Evolutionary conservation across 2,888 invertebrate genomes (phyloP).

Genomic region (Scaptomyza reducta): DNA sequence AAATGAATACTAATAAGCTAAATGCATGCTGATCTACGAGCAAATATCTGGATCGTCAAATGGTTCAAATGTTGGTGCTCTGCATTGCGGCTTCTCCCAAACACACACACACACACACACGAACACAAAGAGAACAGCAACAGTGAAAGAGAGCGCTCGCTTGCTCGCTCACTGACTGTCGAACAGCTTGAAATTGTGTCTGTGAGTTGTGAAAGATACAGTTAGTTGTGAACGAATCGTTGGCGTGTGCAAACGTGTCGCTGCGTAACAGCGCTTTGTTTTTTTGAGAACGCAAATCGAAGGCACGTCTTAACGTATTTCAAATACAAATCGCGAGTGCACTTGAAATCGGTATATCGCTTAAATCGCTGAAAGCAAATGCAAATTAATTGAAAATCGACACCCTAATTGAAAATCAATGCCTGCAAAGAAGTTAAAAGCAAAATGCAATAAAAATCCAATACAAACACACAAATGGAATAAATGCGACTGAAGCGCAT

Average conservation of each 20-base stretch:
- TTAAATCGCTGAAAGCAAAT: constrained; percentile 36
- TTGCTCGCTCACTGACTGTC: background rate
- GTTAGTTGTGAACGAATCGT: constrained; percentile 63
- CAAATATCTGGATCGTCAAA: constrained; percentile 17
- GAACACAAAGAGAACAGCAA: background rate
- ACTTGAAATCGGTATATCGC: constrained; percentile 29
- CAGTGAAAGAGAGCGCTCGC: background rate
- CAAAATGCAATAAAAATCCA: constrained; percentile 20
- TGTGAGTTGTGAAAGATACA: constrained; percentile 46
- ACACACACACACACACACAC: constrained; percentile 2
- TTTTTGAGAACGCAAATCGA: constrained; percentile 28
- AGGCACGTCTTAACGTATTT: constrained; percentile 48
- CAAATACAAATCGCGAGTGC: constrained; percentile 49
- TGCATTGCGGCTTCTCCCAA: background rate
- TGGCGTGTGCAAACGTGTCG: constrained; percentile 51
- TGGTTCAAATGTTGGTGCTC: constrained; percentile 12
- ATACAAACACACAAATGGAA: constrained; percentile 6
- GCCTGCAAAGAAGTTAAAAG: constrained; percentile 11
- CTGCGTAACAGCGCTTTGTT: constrained; percentile 29
- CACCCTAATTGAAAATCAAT: constrained; percentile 22
- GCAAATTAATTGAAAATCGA: constrained; percentile 39
- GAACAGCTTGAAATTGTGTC: constrained; percentile 24
- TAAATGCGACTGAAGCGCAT: constrained; percentile 17
- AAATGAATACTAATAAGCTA: constrained; percentile 7
- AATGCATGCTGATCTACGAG: constrained; percentile 33